phyloP scores from a whole-genome alignment of 1,140 invertebrate genomes.

The Bombus cullumanus region DNA sequence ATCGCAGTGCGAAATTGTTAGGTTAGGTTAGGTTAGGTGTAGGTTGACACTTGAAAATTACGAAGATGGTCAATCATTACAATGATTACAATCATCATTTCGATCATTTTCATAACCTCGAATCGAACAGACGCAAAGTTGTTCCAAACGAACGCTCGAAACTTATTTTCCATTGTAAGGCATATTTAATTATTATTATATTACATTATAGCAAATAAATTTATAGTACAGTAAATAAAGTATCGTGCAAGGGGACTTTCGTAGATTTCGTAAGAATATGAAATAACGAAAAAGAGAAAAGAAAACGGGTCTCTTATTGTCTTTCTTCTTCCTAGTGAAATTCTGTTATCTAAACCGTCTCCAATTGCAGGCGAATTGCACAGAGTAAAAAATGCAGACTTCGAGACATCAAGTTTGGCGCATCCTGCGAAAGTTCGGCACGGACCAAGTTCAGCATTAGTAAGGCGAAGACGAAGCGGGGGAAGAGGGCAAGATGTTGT shows the following conservation, averaged over 20 bases:
- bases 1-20: background rate
- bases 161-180: background rate
- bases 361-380: background rate
- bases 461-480: background rate
- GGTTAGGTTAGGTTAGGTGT: no score
- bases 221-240: no score
- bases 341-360: background rate
- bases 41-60: background rate
- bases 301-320: background rate
- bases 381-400: background rate
- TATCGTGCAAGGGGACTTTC: no score
- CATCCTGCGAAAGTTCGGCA: background rate
- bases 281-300: background rate
- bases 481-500: slow-evolving; percentile 52
- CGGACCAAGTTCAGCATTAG: background rate
- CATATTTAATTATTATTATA: no score
- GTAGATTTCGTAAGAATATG: background rate
- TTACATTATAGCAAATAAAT: background rate
- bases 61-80: no score
- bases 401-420: background rate
- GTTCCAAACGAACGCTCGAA: background rate
- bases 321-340: background rate
- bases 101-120: background rate
- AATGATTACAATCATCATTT: no score
- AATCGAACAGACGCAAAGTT: background rate